Conservation (phyloP, 2,113 vertebrate genomes). For the Propithecus coquereli region DNA sequence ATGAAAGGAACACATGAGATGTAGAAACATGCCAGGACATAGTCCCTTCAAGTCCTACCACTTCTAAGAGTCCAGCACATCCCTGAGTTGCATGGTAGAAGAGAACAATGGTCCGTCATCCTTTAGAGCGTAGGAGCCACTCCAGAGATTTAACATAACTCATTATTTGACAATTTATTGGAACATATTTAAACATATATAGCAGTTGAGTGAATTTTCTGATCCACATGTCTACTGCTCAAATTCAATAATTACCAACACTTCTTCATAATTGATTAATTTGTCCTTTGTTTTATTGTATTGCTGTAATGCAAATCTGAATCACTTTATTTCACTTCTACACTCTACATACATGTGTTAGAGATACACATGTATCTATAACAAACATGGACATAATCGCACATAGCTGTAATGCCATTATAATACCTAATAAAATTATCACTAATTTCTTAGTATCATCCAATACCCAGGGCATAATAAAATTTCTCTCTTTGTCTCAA, state of each 20-base stretch:
- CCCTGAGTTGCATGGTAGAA: background rate
- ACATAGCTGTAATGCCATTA: background rate
- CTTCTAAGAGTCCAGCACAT: background rate
- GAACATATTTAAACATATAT: background rate
- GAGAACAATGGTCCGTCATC: background rate
- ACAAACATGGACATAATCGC: background rate
- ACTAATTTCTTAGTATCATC: background rate
- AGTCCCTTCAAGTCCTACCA: background rate
- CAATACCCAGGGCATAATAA: background rate
- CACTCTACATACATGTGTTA: no score
- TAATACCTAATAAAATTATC: background rate
- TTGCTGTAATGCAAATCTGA: background rate
- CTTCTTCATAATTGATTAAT: background rate
- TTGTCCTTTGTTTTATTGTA: background rate
- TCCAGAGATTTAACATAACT: background rate
- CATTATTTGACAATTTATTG: background rate
- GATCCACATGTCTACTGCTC: no score
- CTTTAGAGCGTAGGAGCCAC: background rate
- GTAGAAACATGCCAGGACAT: background rate
- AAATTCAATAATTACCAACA: background rate
- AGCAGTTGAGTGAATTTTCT: background rate
- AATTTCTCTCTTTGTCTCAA: background rate
- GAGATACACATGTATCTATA: background rate
- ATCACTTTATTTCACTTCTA: background rate
- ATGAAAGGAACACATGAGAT: background rate